phyloP scores from a whole-genome alignment of 2,797 vertebrate species.

The Lacerta bilineata region DNA sequence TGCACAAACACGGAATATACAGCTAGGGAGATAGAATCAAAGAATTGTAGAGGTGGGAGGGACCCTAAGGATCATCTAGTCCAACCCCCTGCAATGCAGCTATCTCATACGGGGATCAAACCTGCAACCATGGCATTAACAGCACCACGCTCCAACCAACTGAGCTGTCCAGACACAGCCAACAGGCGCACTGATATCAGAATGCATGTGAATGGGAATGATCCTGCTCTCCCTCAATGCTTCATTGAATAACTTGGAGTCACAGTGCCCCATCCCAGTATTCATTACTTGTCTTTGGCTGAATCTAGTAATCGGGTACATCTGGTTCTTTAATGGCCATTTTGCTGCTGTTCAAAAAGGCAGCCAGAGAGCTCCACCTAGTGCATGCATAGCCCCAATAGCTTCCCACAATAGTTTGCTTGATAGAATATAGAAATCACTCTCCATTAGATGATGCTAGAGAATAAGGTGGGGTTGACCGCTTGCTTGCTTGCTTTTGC shows the following conservation, averaged over 20 bases:
- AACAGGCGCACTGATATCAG: not conserved
- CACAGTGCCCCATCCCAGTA: not conserved
- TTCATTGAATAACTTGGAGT: not conserved
- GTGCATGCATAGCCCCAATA: not conserved
- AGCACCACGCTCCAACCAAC: no score
- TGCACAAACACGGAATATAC: no score
- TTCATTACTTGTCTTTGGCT: not conserved
- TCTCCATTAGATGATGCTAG: not conserved
- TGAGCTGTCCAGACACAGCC: not conserved
- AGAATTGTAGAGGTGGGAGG: no score
- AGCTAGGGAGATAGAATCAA: no score
- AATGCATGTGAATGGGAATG: not conserved
- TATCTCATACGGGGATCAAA: no score
- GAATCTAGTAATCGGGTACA: not conserved
- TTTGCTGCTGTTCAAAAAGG: conserved; percentile 7
- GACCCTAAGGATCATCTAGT: no score
- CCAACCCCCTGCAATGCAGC: no score
- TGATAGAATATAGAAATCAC: not conserved
- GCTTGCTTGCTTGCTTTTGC: not conserved
- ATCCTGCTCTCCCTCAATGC: no score
- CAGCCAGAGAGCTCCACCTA: conserved; percentile 36
- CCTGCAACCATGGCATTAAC: no score
- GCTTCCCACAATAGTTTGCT: not conserved
- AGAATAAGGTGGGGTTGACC: not conserved
- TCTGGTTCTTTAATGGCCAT: not conserved